These are phyloP conservation scores for Pelecanus crispus DNA, from an alignment of 2,113 vertebrate genomes.

Conservation along the genomic window DNA sequence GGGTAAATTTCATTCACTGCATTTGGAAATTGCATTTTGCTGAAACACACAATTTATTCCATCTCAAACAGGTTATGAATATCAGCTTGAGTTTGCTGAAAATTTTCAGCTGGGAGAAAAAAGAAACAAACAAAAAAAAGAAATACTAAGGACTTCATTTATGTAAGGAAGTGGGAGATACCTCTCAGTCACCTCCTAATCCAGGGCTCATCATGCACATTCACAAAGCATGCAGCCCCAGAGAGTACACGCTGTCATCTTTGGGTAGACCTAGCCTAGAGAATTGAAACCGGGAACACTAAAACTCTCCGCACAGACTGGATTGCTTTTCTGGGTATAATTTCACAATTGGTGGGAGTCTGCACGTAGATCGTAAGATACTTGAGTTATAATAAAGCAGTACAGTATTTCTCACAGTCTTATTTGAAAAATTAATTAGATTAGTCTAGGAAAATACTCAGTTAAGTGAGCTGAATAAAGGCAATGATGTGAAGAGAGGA, in stretches of 20 bases:
- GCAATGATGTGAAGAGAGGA: background rate
- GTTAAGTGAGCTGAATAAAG: background rate
- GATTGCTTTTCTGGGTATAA: background rate
- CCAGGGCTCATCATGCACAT: background rate
- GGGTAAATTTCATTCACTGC: background rate
- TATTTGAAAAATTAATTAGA: background rate
- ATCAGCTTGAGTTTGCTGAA: background rate
- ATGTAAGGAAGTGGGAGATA: background rate
- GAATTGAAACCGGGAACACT: background rate
- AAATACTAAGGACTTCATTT: background rate
- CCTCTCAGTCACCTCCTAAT: background rate
- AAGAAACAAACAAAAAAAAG: background rate
- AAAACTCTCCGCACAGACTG: background rate
- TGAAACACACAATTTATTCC: background rate
- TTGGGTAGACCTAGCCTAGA: background rate
- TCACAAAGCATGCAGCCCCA: background rate
- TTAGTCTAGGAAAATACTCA: background rate
- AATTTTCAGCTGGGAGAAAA: background rate
- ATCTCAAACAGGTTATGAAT: background rate
- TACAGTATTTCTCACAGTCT: background rate
- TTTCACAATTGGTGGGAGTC: background rate
- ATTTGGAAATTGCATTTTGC: background rate
- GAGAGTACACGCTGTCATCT: background rate
- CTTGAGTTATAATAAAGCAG: background rate
- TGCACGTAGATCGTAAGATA: background rate